phyloP scores from a whole-genome alignment of 2,888 invertebrate species.

The Agonopterix arenella region DNA sequence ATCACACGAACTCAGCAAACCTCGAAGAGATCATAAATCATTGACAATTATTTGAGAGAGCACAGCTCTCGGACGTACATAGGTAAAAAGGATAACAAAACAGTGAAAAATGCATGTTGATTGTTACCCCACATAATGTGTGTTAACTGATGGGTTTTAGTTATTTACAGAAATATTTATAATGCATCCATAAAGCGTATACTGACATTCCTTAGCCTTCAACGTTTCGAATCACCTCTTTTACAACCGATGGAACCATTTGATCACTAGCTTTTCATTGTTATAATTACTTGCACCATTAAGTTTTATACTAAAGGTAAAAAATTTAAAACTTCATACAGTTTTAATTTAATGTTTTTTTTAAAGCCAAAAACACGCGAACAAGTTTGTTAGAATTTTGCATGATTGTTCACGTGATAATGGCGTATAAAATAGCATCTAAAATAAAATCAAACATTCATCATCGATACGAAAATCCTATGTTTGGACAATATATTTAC shows the following conservation, averaged over 20 bases:
- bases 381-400: no score
- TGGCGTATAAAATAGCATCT: no score
- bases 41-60: constrained; percentile 19
- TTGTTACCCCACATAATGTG: background rate
- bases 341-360: no score
- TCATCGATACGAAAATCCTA: no score
- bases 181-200: constrained; percentile 47
- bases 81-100: background rate
- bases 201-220: constrained; percentile 33
- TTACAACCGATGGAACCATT: background rate
- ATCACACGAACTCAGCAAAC: background rate
- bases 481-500: no score
- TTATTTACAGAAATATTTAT: background rate
- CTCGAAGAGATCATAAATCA: no score
- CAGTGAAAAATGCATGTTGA: background rate
- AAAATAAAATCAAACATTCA: no score
- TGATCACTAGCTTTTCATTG: background rate
- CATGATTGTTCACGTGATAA: no score
- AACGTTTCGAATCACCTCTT: background rate
- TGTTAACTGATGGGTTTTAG: background rate
- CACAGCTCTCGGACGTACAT: constrained; percentile 28
- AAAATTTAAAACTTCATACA: no score
- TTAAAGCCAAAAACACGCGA: no score
- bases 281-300: background rate
- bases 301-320: background rate